These are phyloP conservation scores for Apodemia hepburni DNA, from an alignment of 2,888 invertebrate species.

Conservation along the genomic window DNA sequence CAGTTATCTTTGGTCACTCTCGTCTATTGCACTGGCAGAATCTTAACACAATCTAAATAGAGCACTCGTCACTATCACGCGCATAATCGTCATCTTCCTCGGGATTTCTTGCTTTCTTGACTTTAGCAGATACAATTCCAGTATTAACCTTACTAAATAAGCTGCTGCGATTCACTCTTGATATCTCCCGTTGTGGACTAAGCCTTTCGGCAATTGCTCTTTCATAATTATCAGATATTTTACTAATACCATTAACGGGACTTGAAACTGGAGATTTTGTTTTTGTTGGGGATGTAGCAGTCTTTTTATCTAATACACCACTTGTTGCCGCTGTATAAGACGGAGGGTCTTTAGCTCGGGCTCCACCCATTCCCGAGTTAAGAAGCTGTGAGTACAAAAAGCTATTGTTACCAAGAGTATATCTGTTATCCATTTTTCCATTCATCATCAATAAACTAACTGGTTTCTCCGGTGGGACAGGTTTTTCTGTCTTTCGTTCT, in stretches of 20 bases:
- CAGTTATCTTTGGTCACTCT: conserved; percentile 23
- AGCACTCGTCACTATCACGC: conserved; percentile 82
- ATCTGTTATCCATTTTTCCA: conserved; percentile 66
- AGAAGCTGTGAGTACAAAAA: conserved; percentile 69
- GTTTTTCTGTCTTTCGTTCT: conserved; percentile 64
- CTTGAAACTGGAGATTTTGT: conserved; percentile 54
- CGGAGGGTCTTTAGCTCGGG: conserved; percentile 63
- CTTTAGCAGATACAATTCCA: conserved; percentile 61
- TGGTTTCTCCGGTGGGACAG: conserved; percentile 70
- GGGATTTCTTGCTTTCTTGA: conserved; percentile 47
- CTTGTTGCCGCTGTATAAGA: conserved; percentile 61
- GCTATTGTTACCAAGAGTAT: conserved; percentile 66
- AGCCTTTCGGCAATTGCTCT: conserved; percentile 66
- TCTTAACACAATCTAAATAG: conserved; percentile 66
- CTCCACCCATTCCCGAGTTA: conserved; percentile 45
- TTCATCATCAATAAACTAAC: conserved; percentile 73
- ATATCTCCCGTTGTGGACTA: conserved; percentile 58
- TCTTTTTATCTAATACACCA: conserved; percentile 52
- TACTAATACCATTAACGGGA: conserved; percentile 66
- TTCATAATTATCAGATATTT: conserved; percentile 75
- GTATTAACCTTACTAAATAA: conserved; percentile 70
- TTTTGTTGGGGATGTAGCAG: conserved; percentile 50
- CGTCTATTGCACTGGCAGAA: conserved; percentile 37
- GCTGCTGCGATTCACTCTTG: conserved; percentile 57
- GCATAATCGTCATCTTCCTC: conserved; percentile 77